Base-by-base conservation (phyloP, 2,888 invertebrate genomes). In the Lomographa bimaculata region DNA sequence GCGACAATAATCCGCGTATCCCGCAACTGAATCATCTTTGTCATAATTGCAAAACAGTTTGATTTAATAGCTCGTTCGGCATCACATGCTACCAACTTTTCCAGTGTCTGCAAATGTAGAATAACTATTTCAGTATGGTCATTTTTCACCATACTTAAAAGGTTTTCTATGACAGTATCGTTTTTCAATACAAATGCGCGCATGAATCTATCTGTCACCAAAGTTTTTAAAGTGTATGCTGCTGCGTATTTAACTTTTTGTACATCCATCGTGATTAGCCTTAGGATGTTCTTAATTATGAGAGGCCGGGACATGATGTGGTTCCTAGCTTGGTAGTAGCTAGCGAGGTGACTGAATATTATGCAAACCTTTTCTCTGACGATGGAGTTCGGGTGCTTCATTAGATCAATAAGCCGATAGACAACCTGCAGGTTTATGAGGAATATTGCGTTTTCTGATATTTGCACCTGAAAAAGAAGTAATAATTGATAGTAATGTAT, bases 161-260 rank as follows among this genome's bases (percentile, higher is more conserved):
- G 62, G 23, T 79, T 74, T 27, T 73, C 72, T 0, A 86, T 43
- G 0, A 87, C 65, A 2, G 64, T 61, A 1, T 71, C 57, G n/a
- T 70, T 69, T 25, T 64, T 34, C 7, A 74, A 45, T 0, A 85
- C 65, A 0, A 50, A 46, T 56, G 79, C 79, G 46, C 71, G 64
- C 0, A 70, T 52, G 48, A 78, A 79, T n/a, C 76, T 61, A 12
- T 78, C 71, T 39, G 68, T 67, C 0, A 79, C 52, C 6, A 89
- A 40, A 0, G 74, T 77, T 21, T 64, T 61, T 0, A 89, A 57
- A 0, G 79, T 79, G 19, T 71, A 69, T 0, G 83, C 79, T 0
- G 89, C 81, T 0, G 79, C 80, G 35, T 76, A 85, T 10, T 87
- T 55, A 19, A 89, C 77, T 46, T 89, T 81, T 32, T 76, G 79